Percentiles rank a stretch among this genome's conserved stretches.
phyloP scores from a whole-genome alignment of 2,888 invertebrate genomes.

The Watsonalla binaria region DNA sequence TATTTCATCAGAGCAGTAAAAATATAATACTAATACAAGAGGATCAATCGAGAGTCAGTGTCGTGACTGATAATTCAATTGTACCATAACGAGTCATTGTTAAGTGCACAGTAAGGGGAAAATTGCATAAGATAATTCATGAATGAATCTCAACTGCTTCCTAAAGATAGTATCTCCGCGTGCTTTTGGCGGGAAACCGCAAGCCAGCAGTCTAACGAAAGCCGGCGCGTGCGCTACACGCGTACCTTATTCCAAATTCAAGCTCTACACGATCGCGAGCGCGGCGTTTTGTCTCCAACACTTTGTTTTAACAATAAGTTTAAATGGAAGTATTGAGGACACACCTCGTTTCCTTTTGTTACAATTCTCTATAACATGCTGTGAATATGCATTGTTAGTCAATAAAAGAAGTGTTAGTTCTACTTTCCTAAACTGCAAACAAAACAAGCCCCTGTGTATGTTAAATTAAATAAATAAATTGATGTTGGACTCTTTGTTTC shows the following conservation, averaged over 20 bases:
- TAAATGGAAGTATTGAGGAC: conserved; percentile 73
- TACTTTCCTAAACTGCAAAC: conserved; percentile 65
- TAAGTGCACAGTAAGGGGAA: conserved; percentile 36
- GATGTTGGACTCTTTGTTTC: conserved; percentile 1
- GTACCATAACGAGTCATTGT: conserved; percentile 20
- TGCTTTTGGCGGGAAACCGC: conserved; percentile 71
- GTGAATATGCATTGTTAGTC: conserved; percentile 68
- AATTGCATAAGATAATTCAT: conserved; percentile 59
- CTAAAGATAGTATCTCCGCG: conserved; percentile 49
- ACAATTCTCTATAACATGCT: conserved; percentile 61
- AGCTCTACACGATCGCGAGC: conserved; percentile 66
- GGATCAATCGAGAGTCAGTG: background rate
- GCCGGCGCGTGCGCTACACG: conserved; percentile 73
- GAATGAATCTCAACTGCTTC: conserved; percentile 58
- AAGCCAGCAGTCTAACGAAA: conserved; percentile 56
- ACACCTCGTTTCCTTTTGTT: conserved; percentile 67
- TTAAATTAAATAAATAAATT: conserved; percentile 21
- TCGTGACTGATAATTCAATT: conserved; percentile 43
- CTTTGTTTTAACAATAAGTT: conserved; percentile 56
- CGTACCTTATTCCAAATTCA: conserved; percentile 49
- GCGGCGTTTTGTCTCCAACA: conserved; percentile 68
- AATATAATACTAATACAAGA: background rate
- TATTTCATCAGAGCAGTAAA: background rate
- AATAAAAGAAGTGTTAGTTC: conserved; percentile 72
- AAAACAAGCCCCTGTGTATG: conserved; percentile 50